Evolutionary conservation across 2,888 invertebrate genomes (phyloP).

Genomic region (Synanthedon vespiformis): DNA sequence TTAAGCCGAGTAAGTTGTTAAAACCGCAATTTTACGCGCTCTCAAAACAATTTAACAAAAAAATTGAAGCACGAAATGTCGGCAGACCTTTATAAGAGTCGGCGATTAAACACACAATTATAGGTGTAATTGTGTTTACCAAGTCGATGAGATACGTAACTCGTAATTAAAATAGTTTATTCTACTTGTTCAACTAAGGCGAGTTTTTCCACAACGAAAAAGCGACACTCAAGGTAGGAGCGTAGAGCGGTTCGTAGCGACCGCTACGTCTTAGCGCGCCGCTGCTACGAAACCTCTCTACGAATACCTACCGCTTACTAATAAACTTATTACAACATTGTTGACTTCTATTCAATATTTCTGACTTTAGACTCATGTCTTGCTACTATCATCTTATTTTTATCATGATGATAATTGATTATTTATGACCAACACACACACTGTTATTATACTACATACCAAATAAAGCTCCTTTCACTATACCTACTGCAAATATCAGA

Average conservation of each 20-base stretch:
- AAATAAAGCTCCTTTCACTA: too few species aligned
- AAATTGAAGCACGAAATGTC: constrained; percentile 26
- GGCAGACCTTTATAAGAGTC: constrained; percentile 24
- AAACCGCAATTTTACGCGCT: constrained; percentile 6
- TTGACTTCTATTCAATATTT: too few species aligned
- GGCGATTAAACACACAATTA: constrained; percentile 27
- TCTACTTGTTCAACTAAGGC: constrained; percentile 29
- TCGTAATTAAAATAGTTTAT: constrained; percentile 53
- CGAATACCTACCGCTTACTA: background rate
- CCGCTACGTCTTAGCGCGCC: background rate
- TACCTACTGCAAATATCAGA: too few species aligned
- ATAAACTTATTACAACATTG: too few species aligned
- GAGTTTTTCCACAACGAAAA: constrained; percentile 39
- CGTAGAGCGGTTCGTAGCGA: constrained; percentile 11
- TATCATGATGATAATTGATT: too few species aligned
- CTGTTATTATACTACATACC: too few species aligned
- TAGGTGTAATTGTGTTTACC: constrained; percentile 26
- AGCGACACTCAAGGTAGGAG: constrained; percentile 11
- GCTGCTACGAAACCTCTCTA: background rate
- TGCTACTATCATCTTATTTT: too few species aligned
- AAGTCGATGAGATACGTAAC: constrained; percentile 33
- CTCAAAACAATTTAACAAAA: constrained; percentile 19
- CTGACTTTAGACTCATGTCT: too few species aligned
- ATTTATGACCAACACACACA: too few species aligned
- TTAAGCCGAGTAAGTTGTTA: background rate